Conservation (phyloP, 2,797 vertebrate species). For the Scolopax bukidnonensis region DNA sequence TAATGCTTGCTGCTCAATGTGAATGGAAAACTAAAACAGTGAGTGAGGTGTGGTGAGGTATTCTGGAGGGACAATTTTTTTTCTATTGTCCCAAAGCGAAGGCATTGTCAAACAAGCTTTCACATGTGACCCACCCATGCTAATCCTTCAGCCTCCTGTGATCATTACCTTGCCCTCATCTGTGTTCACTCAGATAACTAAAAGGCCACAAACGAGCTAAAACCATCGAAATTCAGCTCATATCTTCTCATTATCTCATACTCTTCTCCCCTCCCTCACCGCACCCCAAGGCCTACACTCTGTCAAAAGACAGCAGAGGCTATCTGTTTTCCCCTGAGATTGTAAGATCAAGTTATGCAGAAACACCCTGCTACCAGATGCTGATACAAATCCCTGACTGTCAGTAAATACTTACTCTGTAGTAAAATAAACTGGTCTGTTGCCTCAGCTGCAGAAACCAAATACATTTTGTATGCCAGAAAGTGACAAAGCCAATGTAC, state of each 20-base stretch:
- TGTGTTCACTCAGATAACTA: background rate
- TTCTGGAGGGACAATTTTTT: background rate
- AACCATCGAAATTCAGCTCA: background rate
- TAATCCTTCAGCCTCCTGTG: background rate
- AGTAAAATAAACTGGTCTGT: background rate
- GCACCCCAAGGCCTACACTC: background rate
- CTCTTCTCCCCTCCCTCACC: background rate
- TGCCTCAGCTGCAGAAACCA: background rate
- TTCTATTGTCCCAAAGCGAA: background rate
- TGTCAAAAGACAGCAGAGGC: background rate
- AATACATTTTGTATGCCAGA: background rate
- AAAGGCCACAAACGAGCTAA: background rate
- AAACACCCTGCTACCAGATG: background rate
- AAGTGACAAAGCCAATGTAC: background rate
- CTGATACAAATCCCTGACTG: background rate
- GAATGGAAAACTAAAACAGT: background rate
- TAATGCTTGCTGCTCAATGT: background rate
- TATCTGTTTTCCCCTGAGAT: too few relatives aligned
- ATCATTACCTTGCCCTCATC: background rate
- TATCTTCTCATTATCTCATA: background rate
- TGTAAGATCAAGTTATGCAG: fast-evolving
- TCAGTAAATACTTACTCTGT: background rate
- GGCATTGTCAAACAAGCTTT: background rate
- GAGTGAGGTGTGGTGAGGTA: background rate
- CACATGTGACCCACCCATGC: background rate